A percentile compares a stretch with the other conserved stretches of the same genome.
Conservation (phyloP, 2,888 invertebrate genomes). For the Agrotis puta region DNA sequence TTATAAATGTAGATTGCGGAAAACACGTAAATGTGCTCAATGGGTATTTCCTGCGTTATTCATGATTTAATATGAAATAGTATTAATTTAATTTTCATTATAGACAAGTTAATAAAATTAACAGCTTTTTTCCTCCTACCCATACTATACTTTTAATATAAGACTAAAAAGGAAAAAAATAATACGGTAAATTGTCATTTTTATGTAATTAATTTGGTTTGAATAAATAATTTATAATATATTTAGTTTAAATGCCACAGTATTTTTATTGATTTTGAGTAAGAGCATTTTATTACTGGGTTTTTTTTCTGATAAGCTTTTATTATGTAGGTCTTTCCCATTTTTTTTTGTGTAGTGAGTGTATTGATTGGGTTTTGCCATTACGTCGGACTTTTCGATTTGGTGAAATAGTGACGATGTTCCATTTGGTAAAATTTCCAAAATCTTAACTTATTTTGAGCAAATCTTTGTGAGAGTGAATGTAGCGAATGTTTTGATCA, state of each 20-base stretch:
- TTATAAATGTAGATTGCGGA: background rate
- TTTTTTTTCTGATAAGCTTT: background rate
- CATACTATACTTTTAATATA: background rate
- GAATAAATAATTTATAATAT: no score
- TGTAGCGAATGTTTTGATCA: no score
- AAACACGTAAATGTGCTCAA: background rate
- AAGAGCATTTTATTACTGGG: background rate
- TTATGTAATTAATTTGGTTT: background rate
- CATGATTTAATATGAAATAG: background rate
- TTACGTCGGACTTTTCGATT: background rate
- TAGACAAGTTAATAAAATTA: background rate
- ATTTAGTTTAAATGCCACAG: background rate
- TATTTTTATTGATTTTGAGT: background rate
- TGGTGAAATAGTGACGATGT: background rate
- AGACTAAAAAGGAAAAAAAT: background rate
- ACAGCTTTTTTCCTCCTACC: background rate
- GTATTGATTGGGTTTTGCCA: background rate
- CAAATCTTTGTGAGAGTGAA: no score
- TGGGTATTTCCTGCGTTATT: background rate
- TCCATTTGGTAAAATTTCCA: no score
- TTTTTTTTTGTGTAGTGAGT: background rate
- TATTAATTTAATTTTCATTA: no score
- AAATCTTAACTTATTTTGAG: no score
- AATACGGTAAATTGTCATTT: constrained; percentile 1
- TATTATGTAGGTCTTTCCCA: background rate